Base-by-base conservation (phyloP, 2,888 invertebrate genomes). In the Drosophila mulleri region DNA sequence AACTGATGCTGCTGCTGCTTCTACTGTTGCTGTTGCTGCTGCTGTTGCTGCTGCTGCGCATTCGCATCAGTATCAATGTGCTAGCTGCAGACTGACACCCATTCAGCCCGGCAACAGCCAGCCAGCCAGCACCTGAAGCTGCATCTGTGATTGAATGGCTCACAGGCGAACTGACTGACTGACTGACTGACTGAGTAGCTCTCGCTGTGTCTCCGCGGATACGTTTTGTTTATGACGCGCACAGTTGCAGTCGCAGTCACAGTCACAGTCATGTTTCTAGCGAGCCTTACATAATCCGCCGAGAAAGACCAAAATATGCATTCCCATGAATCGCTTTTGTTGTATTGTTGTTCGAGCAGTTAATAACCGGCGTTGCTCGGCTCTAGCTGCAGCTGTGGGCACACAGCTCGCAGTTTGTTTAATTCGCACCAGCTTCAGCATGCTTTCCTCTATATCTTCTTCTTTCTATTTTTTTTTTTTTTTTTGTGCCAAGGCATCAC, bases 41-140 rank as follows among this genome's bases (percentile, higher is more conserved):
- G 69, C n/a, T 53, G 57, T n/a, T 53, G 65, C 18, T 5, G 69
- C 14, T 53, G 57, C 18, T 54, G 58, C 29, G 56, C 77, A 32
- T 61, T 86, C 67, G 68, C 83, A 85, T 77, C 78, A 71, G 71
- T 76, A 79, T 69, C 72, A 75, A 71, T 82, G 88, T 77, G 73
- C 86, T 76, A 85, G 88, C 80, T 88, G 71, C 88, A 83, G 86
- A 68, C 67, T 77, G 86, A 86, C 83, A 88, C 81, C 83, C 75
- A 86, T 88, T 83, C 62, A 74, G 67, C 47, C 20, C 47, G 42
- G 50, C 73, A 56, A 56, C 52, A 72, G 35, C 12, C 54, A 66
- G 35, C 12, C 54, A 66, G 35, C n/a, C n/a, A 47, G 32, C 62
- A 47, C 39, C 61, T 29, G 35, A 16, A 32, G 35, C 47, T 48